Evolutionary conservation across 2,797 vertebrate genomes (phyloP), one percentile per base, ranked within the genome.

Genomic region (Sphenopsis melanotis): DNA sequence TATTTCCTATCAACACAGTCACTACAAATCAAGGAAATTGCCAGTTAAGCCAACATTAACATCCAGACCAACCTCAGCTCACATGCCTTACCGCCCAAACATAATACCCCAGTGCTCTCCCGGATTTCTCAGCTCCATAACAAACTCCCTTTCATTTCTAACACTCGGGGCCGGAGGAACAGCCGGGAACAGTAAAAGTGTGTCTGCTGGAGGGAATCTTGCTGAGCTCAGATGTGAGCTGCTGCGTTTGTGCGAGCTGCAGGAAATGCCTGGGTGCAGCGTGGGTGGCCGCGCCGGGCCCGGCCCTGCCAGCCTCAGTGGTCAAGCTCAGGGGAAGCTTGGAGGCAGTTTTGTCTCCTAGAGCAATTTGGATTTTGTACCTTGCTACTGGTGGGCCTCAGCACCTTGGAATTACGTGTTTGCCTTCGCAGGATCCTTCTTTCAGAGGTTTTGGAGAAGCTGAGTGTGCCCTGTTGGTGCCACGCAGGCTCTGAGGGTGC

Each of bases 1-100:
- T 96, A 95, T 95, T 96, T 97, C 96, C 95, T 97, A 97, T 96
- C 94, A 95, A 94, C 95, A 78, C 95, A 97, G 92, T 96, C 96
- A 93, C 94, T 96, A 95, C 94, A 92, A 95, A 94, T 94, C 92
- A 96, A 94, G 95, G 91, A 86, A 96, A 96, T 94, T 90, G 94
- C 88, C 90, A 87, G 94, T 95, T 89, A 94, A 96, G 93, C 91
- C 94, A 94, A 91, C 84, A 86, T 85, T 96, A 96, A 96, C 95
- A 91, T 94, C 83, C 93, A 91, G 88, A n/a, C 87, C 92, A 90
- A 95, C 88, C 93, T 97, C 89, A 93, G 12, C 94, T 96, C 78
- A 8, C 91, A 90, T 94, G 91, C 95, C 88, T 96, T 96, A 39
- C 92, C 46, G 68, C 90, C 90, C 93, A 93, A 96, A 92, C 83